Evolutionary conservation across 2,888 invertebrate genomes (phyloP), one percentile per base, ranked within the genome.

Genomic region (Gonocerus acuteangulatus): DNA sequence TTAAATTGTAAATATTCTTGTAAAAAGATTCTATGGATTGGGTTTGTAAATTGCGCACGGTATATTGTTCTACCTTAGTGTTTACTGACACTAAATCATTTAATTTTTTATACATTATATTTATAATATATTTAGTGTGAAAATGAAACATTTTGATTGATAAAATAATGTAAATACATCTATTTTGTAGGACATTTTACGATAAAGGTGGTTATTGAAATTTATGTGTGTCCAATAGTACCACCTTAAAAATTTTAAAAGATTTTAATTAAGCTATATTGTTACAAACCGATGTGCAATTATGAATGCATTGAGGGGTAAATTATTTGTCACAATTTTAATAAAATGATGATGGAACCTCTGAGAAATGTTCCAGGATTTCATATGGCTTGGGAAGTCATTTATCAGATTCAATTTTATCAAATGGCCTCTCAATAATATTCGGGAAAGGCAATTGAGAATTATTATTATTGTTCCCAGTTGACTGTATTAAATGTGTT

Each of bases 11-110:
- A 42, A 57, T 57, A 57, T 47, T 57, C 45, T 47, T 57, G 57
- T 57, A 57, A 27, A 57, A 57, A 57, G 44, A 57, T 57, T 57
- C 32, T 57, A 57, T 44, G 57, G 47, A 57, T 57, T 57, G 57
- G 57, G 57, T 47, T 47, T 57, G 47, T 27, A 54, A 57, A 47
- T 57, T 57, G 57, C 57, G 57, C 45, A 57, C 57, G 47, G 57
- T 45, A 57, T 34, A 57, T 45, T 57, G 57, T 57, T 47, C 57
- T 57, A 57, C 34, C 45, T 44, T 47, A 47, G 45, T 57, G 57
- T 47, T 57, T 57, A 47, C 44, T 47, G 45, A 57, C 57, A 47
- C 47, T 47, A 22, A 57, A 57, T 42, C 57, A 57, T 57, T 47
- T 47, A 57, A 57, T 47, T 57, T 54, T 57, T 27, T 44, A 57